These are phyloP conservation scores for Chaetogeoica ovagalla DNA, from an alignment of 2,888 invertebrate genomes.

Conservation along the genomic window DNA sequence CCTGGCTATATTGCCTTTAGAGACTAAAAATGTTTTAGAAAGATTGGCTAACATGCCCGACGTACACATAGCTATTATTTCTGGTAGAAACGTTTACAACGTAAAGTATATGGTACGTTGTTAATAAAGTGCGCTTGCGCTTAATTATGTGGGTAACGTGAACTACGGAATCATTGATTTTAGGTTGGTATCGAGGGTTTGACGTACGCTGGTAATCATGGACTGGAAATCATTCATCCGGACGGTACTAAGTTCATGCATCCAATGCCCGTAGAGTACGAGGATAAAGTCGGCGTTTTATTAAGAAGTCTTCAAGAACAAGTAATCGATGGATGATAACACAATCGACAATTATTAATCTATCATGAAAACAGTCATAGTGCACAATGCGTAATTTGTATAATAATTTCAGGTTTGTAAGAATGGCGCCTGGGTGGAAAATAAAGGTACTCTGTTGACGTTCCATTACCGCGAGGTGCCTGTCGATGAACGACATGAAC, in stretches of 20 bases:
- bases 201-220: slow-evolving; percentile 88
- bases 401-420: slow-evolving; percentile 56
- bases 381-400: neutral
- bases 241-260: slow-evolving; percentile 89
- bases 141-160: too few species aligned
- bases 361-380: too few species aligned
- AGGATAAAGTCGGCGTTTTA: slow-evolving; percentile 76
- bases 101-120: slow-evolving; percentile 77
- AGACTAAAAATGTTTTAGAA: slow-evolving; percentile 81
- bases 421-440: slow-evolving; percentile 61
- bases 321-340: slow-evolving; percentile 59
- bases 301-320: slow-evolving; percentile 80
- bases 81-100: slow-evolving; percentile 83
- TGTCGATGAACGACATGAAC: slow-evolving; percentile 66
- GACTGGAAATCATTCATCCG: slow-evolving; percentile 83
- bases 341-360: neutral
- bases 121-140: neutral
- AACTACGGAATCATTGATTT: too few species aligned
- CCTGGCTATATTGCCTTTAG: slow-evolving; percentile 79
- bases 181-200: slow-evolving; percentile 81
- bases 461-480: slow-evolving; percentile 67
- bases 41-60: slow-evolving; percentile 82
- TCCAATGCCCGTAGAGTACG: slow-evolving; percentile 84
- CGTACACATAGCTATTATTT: slow-evolving; percentile 83
- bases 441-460: slow-evolving; percentile 60